Percentiles rank a stretch among this genome's conserved stretches.
phyloP scores from a whole-genome alignment of 2,888 invertebrate genomes.

The Megastigmus dorsalis region DNA sequence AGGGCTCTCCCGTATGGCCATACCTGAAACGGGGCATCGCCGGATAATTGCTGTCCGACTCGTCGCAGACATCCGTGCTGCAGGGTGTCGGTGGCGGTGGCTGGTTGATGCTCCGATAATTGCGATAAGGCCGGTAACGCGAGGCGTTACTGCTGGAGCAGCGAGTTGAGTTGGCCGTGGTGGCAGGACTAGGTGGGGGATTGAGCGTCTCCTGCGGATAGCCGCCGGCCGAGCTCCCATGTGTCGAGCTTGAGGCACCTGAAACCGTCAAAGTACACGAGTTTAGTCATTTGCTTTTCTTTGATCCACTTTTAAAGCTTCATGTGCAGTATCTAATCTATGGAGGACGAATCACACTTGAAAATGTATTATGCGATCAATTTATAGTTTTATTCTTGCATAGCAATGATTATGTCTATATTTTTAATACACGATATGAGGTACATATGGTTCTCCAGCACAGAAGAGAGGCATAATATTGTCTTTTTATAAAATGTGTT shows the following conservation, averaged over 20 bases:
- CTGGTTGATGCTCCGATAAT: constrained; percentile 85
- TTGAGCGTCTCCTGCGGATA: constrained; percentile 92
- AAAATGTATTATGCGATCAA: no score
- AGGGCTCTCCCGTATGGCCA: constrained; percentile 81
- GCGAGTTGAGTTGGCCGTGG: constrained; percentile 79
- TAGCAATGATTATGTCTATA: no score
- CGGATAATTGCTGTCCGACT: constrained; percentile 86
- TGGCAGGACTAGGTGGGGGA: constrained; percentile 93
- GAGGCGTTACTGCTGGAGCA: constrained; percentile 77
- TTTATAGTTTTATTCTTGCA: no score
- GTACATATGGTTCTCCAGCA: no score
- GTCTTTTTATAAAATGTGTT: no score
- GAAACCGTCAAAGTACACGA: not conserved
- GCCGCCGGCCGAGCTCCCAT: constrained; percentile 77
- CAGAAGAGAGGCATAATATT: no score
- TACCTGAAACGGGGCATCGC: constrained; percentile 76
- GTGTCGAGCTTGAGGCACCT: constrained; percentile 82
- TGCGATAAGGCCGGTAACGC: constrained; percentile 85
- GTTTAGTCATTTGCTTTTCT: not conserved
- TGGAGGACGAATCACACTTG: no score
- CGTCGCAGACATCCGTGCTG: constrained; percentile 94
- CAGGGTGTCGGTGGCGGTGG: constrained; percentile 96
- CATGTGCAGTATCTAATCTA: not conserved
- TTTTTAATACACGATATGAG: no score
- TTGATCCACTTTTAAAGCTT: not conserved